These are phyloP conservation scores for Vimba vimba DNA, from an alignment of 2,113 vertebrate species.

Conservation along the genomic window DNA sequence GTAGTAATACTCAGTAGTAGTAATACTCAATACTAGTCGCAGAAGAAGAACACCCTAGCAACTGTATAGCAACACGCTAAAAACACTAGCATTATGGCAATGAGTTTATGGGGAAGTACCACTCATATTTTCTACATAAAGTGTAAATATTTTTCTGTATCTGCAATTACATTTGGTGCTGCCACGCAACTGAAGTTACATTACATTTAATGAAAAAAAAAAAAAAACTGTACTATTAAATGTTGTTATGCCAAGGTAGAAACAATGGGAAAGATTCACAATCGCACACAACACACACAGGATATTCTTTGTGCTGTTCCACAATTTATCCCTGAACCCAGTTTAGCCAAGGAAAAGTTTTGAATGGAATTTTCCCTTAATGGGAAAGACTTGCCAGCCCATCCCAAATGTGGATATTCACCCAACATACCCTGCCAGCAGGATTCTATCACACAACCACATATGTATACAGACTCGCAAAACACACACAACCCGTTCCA, in stretches of 20 bases:
- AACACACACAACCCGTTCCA: conserved; percentile 28
- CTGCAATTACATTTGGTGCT: neutral
- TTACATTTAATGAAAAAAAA: neutral
- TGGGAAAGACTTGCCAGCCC: conserved; percentile 28
- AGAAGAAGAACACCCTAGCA: neutral
- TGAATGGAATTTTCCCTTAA: conserved; percentile 41
- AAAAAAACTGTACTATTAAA: neutral
- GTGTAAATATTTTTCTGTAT: neutral
- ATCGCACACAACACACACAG: neutral
- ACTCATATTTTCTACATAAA: neutral
- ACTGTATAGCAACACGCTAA: too few relatives aligned
- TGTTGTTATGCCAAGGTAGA: neutral
- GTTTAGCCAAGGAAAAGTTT: conserved; percentile 6
- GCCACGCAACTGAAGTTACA: neutral
- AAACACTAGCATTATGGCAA: too few relatives aligned
- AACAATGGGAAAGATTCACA: neutral
- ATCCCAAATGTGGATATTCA: neutral
- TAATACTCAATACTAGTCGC: neutral
- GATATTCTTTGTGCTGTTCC: conserved; percentile 20
- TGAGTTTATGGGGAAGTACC: neutral
- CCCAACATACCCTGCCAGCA: conserved; percentile 22
- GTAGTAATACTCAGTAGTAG: neutral
- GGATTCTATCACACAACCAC: neutral
- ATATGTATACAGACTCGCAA: conserved; percentile 17
- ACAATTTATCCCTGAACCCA: conserved; percentile 2